Conservation (phyloP, 2,888 invertebrate genomes). For the Tenthredo amoena region DNA sequence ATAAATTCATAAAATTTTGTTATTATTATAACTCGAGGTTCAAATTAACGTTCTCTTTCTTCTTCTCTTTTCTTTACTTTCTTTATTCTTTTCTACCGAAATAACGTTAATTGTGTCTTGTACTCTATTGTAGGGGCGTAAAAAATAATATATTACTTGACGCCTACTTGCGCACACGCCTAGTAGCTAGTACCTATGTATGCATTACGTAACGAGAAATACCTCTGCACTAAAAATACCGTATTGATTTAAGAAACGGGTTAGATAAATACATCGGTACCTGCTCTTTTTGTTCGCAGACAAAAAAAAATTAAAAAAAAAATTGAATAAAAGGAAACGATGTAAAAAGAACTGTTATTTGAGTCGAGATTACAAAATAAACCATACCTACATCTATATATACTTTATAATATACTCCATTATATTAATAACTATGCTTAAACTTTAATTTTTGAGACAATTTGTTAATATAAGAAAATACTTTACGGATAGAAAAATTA, state of each 20-base stretch:
- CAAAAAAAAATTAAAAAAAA: background rate
- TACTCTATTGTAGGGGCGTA: background rate
- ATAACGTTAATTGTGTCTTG: background rate
- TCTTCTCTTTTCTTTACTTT: background rate
- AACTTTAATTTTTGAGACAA: background rate
- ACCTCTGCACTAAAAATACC: slow-evolving; percentile 34
- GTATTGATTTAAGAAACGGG: slow-evolving; percentile 24
- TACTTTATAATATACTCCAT: background rate
- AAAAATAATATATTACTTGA: background rate
- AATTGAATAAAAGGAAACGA: background rate
- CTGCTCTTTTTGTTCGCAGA: background rate
- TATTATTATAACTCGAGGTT: too few relatives aligned
- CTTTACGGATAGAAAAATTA: background rate
- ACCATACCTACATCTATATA: background rate
- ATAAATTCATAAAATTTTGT: too few relatives aligned
- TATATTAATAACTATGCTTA: background rate
- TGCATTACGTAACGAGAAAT: slow-evolving; percentile 26
- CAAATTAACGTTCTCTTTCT: too few relatives aligned
- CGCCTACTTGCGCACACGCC: background rate
- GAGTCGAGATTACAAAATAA: background rate
- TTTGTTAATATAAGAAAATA: background rate
- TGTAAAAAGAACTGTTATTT: background rate
- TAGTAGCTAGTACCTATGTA: background rate
- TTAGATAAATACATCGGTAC: background rate
- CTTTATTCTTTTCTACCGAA: background rate